Conservation (phyloP, 2,113 vertebrate genomes). For the Strigops habroptila region DNA sequence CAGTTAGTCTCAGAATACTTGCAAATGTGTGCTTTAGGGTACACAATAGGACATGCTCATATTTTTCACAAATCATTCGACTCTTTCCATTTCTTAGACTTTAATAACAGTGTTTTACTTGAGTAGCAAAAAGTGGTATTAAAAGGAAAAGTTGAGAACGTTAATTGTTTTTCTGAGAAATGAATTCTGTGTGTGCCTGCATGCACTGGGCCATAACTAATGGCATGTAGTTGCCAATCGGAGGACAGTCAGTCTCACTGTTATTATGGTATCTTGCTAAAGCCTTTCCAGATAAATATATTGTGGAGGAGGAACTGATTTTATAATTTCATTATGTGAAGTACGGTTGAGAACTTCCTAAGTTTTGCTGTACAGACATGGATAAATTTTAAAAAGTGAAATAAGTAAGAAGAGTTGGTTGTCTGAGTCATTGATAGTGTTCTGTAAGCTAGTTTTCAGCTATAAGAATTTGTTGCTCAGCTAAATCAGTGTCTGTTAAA, state of each 20-base stretch:
- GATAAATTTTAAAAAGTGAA: neutral
- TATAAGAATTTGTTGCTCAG: neutral
- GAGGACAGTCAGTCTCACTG: neutral
- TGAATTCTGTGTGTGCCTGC: neutral
- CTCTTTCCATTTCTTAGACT: neutral
- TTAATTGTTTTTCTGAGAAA: slow-evolving; percentile 1
- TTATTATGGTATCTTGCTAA: neutral
- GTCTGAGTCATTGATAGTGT: neutral
- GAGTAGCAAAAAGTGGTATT: neutral
- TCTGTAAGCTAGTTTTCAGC: neutral
- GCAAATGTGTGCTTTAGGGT: neutral
- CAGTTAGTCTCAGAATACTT: neutral
- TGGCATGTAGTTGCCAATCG: neutral
- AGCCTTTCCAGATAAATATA: neutral
- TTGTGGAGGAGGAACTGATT: neutral
- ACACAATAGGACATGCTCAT: neutral
- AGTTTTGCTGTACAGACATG: neutral
- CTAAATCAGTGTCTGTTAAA: neutral
- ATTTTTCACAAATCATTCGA: neutral
- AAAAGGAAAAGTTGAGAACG: neutral
- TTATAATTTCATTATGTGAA: neutral
- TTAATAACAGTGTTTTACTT: neutral
- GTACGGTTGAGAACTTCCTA: neutral
- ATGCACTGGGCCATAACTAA: neutral
- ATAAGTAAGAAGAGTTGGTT: neutral